phyloP scores from a whole-genome alignment of 2,797 vertebrate species.

The Rhinogobio ventralis region DNA sequence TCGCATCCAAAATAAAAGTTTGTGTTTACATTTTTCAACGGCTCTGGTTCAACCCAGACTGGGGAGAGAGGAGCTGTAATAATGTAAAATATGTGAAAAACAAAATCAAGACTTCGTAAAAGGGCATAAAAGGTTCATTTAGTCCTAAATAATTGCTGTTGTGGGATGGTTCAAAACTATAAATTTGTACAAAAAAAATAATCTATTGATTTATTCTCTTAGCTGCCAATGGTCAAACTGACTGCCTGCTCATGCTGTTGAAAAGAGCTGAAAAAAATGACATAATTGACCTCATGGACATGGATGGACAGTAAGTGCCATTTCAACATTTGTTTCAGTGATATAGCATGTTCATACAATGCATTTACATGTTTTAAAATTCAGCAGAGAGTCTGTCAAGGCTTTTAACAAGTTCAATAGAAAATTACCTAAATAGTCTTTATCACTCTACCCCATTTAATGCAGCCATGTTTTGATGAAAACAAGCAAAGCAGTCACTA shows the following conservation, averaged over 20 bases:
- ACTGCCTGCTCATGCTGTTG: constrained; percentile 94
- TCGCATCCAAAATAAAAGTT: no score
- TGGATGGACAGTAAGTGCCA: constrained; percentile 89
- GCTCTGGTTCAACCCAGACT: no score
- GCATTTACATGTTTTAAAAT: not conserved
- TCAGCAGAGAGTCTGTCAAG: not conserved
- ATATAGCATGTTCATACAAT: not conserved
- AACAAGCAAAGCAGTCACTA: not conserved
- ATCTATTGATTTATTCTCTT: constrained; percentile 35
- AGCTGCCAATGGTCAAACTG: constrained; percentile 92
- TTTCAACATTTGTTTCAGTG: not conserved
- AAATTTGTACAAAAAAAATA: not conserved
- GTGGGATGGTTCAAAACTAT: no score
- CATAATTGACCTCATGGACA: constrained; percentile 87
- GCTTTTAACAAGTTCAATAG: not conserved
- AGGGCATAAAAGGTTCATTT: no score
- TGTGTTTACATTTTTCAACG: no score
- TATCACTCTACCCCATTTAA: no score
- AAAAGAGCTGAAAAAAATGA: constrained; percentile 86
- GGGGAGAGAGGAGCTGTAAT: no score
- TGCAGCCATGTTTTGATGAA: no score
- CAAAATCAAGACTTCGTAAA: no score
- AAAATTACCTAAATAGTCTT: not conserved
- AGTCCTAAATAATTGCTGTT: no score
- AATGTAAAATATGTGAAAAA: no score